Conservation (phyloP, 2,888 invertebrate genomes). For the Anarsia innoxiella region DNA sequence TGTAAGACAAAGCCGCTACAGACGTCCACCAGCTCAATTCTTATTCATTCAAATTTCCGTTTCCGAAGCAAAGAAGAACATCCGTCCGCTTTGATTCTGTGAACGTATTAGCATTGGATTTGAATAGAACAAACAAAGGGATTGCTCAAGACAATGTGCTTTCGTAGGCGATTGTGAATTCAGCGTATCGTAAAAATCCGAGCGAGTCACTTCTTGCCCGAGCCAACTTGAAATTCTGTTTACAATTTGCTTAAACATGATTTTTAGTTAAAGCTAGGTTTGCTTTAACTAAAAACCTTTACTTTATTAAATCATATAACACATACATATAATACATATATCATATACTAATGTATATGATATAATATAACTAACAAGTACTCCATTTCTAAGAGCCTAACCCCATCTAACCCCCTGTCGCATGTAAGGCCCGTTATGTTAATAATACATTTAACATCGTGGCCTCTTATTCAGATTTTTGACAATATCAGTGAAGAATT, state of each 20-base stretch:
- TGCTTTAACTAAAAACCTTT: neutral
- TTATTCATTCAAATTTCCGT: conserved; percentile 55
- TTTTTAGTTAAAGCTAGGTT: neutral
- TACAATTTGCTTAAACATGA: conserved; percentile 11
- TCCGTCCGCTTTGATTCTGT: conserved; percentile 67
- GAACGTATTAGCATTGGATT: conserved; percentile 72
- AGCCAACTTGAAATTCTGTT: conserved; percentile 11
- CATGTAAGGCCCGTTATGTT: too few species aligned
- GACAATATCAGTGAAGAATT: too few species aligned
- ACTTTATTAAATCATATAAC: neutral
- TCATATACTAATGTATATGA: neutral
- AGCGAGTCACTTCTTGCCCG: conserved; percentile 26
- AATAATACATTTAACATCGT: too few species aligned
- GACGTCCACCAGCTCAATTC: conserved; percentile 42
- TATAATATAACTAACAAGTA: too few species aligned
- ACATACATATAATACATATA: neutral
- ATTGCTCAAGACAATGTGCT: conserved; percentile 69
- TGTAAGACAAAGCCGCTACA: too few species aligned
- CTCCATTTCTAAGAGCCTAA: too few species aligned
- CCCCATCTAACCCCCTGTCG: too few species aligned
- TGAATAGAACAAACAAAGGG: conserved; percentile 75
- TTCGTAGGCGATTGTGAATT: conserved; percentile 72
- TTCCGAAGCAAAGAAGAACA: conserved; percentile 60
- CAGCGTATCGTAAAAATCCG: conserved; percentile 67
- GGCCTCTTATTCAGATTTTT: too few species aligned